Evolutionary conservation across 2,888 invertebrate species (phyloP).

Genomic region (Baccha elongata): DNA sequence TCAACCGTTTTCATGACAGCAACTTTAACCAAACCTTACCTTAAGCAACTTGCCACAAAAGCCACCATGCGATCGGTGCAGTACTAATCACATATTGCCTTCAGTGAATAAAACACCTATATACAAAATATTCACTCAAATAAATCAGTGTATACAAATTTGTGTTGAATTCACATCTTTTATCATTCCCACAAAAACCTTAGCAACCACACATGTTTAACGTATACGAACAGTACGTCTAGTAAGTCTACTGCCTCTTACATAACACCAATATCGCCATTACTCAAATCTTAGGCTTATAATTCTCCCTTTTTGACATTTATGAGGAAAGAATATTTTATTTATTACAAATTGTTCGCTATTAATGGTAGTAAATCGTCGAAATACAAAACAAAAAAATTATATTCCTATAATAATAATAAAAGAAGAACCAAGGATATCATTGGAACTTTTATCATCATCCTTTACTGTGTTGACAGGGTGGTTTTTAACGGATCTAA

Average conservation of each 20-base stretch:
- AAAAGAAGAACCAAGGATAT: conserved; percentile 41
- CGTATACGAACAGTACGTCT: not conserved
- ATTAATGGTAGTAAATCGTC: conserved; percentile 71
- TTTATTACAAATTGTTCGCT: conserved; percentile 74
- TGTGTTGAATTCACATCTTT: no score
- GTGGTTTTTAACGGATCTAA: conserved; percentile 63
- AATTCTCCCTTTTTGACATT: conserved; percentile 69
- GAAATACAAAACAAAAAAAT: conserved; percentile 31
- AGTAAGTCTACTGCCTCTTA: not conserved
- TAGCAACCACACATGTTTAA: conserved; percentile 10
- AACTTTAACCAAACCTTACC: no score
- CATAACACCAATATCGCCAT: conserved; percentile 58
- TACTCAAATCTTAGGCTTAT: conserved; percentile 62
- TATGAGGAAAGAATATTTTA: conserved; percentile 74
- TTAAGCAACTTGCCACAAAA: no score
- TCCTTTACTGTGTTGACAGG: conserved; percentile 70
- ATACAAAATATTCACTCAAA: no score
- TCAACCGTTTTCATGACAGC: no score
- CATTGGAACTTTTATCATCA: conserved; percentile 72
- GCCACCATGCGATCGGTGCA: no score
- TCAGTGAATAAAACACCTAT: no score
- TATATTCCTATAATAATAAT: conserved; percentile 9
- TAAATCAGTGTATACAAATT: no score
- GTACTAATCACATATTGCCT: no score
- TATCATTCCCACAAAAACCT: not conserved